A percentile compares a stretch with the other conserved stretches of the same genome.
Evolutionary conservation across 2,113 vertebrate genomes (phyloP).

Genomic region (Acinonyx jubatus): DNA sequence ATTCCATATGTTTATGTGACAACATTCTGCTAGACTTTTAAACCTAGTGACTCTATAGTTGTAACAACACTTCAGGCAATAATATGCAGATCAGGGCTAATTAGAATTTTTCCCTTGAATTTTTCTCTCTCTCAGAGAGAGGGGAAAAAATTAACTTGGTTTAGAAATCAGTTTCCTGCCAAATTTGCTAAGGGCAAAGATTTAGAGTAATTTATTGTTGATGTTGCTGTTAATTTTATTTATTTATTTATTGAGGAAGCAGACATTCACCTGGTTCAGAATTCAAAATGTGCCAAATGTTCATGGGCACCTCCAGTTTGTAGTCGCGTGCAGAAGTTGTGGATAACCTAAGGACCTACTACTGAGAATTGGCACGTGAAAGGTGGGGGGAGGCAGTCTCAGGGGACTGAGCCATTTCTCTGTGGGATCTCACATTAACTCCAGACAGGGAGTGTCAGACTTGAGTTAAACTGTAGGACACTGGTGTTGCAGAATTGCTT

Average conservation of each 20-base stretch:
- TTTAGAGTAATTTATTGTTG: conserved; percentile 38
- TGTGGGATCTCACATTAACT: not conserved
- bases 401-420: not conserved
- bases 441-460: not conserved
- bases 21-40: conserved; percentile 63
- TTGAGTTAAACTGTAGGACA: not conserved
- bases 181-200: conserved; percentile 54
- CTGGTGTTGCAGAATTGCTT: not conserved
- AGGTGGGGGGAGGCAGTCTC: not conserved
- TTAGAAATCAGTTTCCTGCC: conserved; percentile 64
- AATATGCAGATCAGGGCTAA: conserved; percentile 63
- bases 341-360: not conserved
- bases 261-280: not conserved
- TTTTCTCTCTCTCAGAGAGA: conserved; percentile 48
- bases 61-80: conserved; percentile 61
- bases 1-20: conserved; percentile 50
- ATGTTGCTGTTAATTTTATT: conserved; percentile 42
- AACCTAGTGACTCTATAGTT: conserved; percentile 31
- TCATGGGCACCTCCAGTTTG: not conserved
- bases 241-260: not conserved
- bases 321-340: not conserved
- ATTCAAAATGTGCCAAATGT: not conserved
- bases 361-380: not conserved
- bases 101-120: conserved; percentile 61
- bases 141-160: not conserved